phyloP scores from a whole-genome alignment of 2,888 invertebrate species.

The Eurois occulta region DNA sequence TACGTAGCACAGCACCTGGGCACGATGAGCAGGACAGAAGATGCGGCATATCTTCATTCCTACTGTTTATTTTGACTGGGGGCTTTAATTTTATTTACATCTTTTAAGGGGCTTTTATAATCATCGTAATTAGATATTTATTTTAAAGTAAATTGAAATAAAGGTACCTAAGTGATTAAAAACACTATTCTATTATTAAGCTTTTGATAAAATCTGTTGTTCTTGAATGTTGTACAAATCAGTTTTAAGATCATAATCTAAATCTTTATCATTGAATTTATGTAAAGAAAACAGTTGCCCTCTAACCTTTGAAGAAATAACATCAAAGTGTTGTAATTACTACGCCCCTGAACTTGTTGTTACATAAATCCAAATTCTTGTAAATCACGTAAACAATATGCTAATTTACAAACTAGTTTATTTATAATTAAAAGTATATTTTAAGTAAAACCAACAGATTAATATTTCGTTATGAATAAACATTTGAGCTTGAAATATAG shows the following conservation, averaged over 20 bases:
- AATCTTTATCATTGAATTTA: conserved; percentile 3
- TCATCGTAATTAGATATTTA: not conserved
- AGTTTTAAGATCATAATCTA: not conserved
- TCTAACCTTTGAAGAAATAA: conserved; percentile 29
- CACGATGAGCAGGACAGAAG: not conserved
- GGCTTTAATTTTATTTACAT: not conserved
- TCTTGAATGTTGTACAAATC: not conserved
- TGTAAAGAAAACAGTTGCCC: not conserved
- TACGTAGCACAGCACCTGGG: too few relatives aligned
- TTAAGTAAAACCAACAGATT: conserved; percentile 47
- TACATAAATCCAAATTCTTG: conserved; percentile 22
- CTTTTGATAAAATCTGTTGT: not conserved
- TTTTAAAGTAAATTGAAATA: not conserved
- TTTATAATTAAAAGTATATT: conserved; percentile 28
- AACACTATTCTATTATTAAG: not conserved
- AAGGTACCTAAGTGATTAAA: not conserved
- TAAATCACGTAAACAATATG: conserved; percentile 54
- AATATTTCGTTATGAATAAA: conserved; percentile 53
- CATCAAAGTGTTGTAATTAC: conserved; percentile 31
- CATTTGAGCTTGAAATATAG: conserved; percentile 19
- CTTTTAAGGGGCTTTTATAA: not conserved
- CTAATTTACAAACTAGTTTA: conserved; percentile 52
- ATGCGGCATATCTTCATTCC: not conserved
- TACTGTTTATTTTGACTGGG: not conserved
- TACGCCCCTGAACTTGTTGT: conserved; percentile 47